phyloP scores from a whole-genome alignment of 2,797 vertebrate genomes.

The Oryzias dopingdopingensis region DNA sequence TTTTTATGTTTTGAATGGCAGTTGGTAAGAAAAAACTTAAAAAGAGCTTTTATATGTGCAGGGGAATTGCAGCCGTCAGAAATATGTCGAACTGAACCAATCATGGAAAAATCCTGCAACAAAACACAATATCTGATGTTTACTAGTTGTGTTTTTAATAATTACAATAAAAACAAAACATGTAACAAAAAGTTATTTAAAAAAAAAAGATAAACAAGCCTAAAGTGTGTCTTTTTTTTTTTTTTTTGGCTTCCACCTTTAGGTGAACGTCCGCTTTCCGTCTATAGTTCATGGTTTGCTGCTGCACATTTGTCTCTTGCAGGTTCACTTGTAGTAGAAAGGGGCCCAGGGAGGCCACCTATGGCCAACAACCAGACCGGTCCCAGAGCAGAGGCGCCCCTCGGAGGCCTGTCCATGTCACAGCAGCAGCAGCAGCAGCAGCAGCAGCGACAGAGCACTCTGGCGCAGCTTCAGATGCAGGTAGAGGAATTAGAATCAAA shows the following conservation, averaged over 20 bases:
- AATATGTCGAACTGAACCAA: no score
- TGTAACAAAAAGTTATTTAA: no score
- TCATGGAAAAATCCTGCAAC: no score
- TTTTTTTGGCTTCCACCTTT: neutral
- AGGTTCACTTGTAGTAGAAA: conserved; percentile 80
- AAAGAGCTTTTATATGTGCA: no score
- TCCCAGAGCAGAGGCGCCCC: conserved; percentile 63
- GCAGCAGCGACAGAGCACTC: conserved; percentile 77
- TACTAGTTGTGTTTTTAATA: no score
- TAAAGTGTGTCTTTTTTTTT: no score
- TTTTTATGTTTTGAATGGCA: no score
- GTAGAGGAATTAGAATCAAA: conserved; percentile 43
- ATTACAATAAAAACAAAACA: no score
- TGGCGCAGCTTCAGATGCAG: conserved; percentile 84
- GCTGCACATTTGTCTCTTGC: conserved; percentile 3
- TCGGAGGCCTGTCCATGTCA: conserved; percentile 43
- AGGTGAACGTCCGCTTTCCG: neutral
- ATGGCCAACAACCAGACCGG: conserved; percentile 59
- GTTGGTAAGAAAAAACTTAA: no score
- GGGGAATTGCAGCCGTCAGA: no score
- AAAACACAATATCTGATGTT: no score
- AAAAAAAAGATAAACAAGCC: no score
- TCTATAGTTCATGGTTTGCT: neutral
- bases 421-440: conserved; percentile 51
- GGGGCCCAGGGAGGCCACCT: conserved; percentile 60